Evolutionary conservation across 35 echinoderm and acorn worm genomes (phyloP).

Genomic region (Ophioderma brevispina): DNA sequence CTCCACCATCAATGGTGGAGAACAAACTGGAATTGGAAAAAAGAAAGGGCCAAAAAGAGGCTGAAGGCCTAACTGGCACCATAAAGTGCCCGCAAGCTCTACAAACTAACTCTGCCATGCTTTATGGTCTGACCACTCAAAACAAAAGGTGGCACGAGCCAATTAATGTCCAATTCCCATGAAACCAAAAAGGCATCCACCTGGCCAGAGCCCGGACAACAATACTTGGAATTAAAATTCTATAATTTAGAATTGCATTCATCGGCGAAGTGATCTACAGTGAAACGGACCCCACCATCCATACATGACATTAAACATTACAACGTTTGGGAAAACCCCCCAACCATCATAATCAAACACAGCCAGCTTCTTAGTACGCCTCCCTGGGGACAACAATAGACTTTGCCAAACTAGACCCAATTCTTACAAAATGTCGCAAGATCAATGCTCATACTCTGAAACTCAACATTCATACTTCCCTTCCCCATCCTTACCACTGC

Average conservation of each 20-base stretch:
- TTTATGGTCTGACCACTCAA: background rate
- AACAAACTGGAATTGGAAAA: background rate
- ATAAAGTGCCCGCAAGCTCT: background rate
- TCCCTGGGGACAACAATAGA: background rate
- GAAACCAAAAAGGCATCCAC: background rate
- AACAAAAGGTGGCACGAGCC: background rate
- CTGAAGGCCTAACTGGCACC: background rate
- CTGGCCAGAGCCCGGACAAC: background rate
- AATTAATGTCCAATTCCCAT: background rate
- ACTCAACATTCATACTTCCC: background rate
- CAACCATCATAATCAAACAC: background rate
- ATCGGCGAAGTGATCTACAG: background rate
- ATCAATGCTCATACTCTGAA: too few species aligned
- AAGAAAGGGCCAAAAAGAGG: background rate
- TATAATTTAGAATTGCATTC: background rate
- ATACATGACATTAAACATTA: background rate
- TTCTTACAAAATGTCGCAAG: background rate
- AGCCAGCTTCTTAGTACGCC: background rate
- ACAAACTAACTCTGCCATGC: background rate
- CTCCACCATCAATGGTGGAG: too few species aligned
- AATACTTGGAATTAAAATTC: too few species aligned
- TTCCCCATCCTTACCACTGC: background rate
- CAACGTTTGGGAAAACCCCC: background rate
- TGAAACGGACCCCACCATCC: background rate
- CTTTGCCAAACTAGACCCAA: background rate